Conservation (phyloP, 2,797 vertebrate species). For the Rhynchonycteris naso region DNA sequence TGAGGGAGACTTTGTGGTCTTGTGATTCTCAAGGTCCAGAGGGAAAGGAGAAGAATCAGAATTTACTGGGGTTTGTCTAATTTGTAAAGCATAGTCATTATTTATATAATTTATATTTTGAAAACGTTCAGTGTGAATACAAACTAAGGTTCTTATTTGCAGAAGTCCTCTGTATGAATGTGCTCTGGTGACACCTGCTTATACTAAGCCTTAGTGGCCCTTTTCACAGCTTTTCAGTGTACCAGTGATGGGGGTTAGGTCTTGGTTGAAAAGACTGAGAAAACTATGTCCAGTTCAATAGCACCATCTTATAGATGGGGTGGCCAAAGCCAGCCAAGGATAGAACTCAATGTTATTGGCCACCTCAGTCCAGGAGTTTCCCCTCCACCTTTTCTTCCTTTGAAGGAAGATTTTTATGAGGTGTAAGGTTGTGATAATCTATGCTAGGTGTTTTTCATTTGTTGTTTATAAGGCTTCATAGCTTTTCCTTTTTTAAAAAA, state of each 20-base stretch:
- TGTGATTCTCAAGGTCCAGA: neutral
- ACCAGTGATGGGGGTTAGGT: neutral
- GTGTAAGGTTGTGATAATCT: neutral
- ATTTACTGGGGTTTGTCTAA: neutral
- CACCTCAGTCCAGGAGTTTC: neutral
- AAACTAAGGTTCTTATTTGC: neutral
- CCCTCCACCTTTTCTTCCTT: neutral
- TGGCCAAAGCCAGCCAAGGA: neutral
- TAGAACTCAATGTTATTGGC: neutral
- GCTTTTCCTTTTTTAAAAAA: neutral
- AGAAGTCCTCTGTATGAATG: neutral
- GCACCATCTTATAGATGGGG: neutral
- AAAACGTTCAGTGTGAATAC: neutral
- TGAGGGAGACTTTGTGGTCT: neutral
- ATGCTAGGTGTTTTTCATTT: neutral
- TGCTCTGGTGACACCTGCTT: neutral
- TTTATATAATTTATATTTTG: neutral
- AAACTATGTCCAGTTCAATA: neutral
- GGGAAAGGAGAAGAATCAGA: neutral
- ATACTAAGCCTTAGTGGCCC: rapidly evolving
- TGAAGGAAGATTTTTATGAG: neutral
- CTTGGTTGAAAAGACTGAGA: neutral
- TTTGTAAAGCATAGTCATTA: neutral
- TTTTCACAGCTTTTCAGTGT: neutral
- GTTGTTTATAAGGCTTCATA: neutral